phyloP scores from a whole-genome alignment of 2,797 vertebrate genomes.

The Hoplostethus mediterraneus region DNA sequence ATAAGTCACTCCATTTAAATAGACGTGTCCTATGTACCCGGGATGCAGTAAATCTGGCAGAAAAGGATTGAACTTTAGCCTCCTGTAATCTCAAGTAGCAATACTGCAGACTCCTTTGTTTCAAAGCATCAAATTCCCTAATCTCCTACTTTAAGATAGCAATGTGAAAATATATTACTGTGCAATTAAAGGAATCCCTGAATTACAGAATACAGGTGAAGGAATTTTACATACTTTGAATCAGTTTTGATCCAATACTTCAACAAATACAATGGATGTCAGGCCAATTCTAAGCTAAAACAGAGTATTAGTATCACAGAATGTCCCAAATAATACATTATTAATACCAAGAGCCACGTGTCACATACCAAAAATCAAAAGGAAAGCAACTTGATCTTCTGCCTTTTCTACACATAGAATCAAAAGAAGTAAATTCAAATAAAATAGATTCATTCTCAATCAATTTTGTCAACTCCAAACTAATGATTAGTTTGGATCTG shows the following conservation, averaged over 20 bases:
- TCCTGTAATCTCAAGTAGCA: constrained; percentile 1
- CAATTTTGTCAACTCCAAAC: background rate
- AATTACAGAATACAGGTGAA: too few relatives aligned
- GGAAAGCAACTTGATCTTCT: background rate
- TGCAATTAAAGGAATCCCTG: too few relatives aligned
- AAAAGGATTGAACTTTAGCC: constrained; percentile 39
- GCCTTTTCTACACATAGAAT: background rate
- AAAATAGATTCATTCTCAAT: background rate
- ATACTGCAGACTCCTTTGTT: background rate
- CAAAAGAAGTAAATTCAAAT: background rate
- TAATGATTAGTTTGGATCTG: background rate
- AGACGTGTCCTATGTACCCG: background rate
- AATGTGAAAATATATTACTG: background rate
- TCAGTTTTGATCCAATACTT: background rate
- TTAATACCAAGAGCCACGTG: background rate
- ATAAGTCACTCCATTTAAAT: constrained; percentile 2
- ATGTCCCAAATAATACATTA: too few relatives aligned
- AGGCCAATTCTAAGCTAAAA: too few relatives aligned
- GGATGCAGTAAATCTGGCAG: constrained; percentile 16
- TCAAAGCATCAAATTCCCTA: too few relatives aligned
- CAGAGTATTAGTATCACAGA: too few relatives aligned
- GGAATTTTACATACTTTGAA: background rate
- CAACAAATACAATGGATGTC: too few relatives aligned
- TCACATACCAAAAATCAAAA: background rate
- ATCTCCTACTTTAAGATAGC: too few relatives aligned